Conservation (phyloP, 1,140 invertebrate genomes). For the Platyscapa corneri region DNA sequence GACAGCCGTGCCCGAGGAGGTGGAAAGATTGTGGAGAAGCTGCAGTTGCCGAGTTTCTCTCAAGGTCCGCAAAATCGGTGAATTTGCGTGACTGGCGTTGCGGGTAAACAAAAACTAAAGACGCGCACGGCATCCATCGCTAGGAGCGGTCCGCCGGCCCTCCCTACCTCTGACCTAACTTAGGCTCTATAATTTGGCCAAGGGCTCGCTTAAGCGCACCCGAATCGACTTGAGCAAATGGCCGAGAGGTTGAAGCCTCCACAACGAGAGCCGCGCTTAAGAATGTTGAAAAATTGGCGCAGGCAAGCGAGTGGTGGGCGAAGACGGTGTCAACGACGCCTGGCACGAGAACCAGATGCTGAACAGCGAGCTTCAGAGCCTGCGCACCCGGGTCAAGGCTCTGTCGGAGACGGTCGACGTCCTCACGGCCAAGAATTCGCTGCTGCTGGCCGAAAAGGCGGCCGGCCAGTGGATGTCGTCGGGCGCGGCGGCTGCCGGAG, state of each 20-base stretch:
- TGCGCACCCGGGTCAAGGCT: slow-evolving; percentile 91
- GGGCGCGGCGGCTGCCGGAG: slow-evolving; percentile 71
- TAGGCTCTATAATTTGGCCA: too few relatives aligned
- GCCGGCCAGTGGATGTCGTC: slow-evolving; percentile 80
- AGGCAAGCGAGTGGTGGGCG: slow-evolving; percentile 90
- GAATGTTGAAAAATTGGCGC: background rate
- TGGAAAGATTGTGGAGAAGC: background rate
- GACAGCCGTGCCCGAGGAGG: too few relatives aligned
- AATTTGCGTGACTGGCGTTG: background rate
- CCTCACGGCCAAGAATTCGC: slow-evolving; percentile 87
- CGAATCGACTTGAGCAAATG: background rate
- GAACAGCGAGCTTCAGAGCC: slow-evolving; percentile 88
- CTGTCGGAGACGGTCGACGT: slow-evolving; percentile 94
- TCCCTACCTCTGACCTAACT: too few relatives aligned
- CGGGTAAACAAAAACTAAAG: too few relatives aligned
- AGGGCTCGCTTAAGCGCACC: too few relatives aligned
- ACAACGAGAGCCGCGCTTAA: background rate
- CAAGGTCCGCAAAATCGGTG: background rate
- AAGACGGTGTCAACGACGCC: slow-evolving; percentile 95
- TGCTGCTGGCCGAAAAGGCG: slow-evolving; percentile 87
- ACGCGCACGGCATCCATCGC: too few relatives aligned
- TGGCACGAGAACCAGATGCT: slow-evolving; percentile 97
- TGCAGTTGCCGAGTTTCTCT: background rate
- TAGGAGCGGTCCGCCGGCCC: too few relatives aligned
- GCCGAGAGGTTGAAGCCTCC: too few relatives aligned